Evolutionary conservation across 2,113 vertebrate genomes (phyloP), one percentile per base, ranked within the genome.

Genomic region (Passer domesticus): DNA sequence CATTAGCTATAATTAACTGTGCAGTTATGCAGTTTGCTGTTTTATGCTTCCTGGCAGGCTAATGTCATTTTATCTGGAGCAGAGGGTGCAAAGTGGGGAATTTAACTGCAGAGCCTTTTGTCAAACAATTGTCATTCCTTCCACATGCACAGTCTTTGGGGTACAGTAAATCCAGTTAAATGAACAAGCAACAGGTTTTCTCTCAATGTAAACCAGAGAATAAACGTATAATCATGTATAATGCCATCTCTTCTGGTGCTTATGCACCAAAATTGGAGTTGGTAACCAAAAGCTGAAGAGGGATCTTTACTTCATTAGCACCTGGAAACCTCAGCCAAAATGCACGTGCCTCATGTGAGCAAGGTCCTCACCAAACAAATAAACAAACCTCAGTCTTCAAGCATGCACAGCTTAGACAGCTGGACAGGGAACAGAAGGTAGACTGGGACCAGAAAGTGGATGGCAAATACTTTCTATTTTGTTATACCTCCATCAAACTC

Each of bases 1-100:
- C 80, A 89, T 87, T 86, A 94, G 68, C 64, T 77, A 16, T 52
- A 86, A 93, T 90, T 86, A 94, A 70, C 43, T 37, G 27, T 20
- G 33, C 55, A 78, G 75, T 55, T 83, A 75, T 22, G 33, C 18
- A 62, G 19, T 77, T 94, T 81, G 68, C 59, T 90, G 21, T 7
- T 92, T 67, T 58, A 44, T 70, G 43, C 63, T 88, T 90, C 59
- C 67, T 83, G 83, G 53, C 66, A 95, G 31, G 31, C 24, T 76
- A 83, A 86, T 1, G 0, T 41, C 13, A 63, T 72, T 93, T 92
- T 80, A 43, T 66, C 67, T 46, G 72, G 69, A 83, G 83, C 43
- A 80, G 63, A 90, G 67, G 9, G 14, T 79, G 70, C 21, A 62
- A 27, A 60, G 17, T 37, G 11, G 28, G 58, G 58, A 49, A 56